A percentile compares a stretch with the other conserved stretches of the same genome.
Evolutionary conservation across 2,797 vertebrate species (phyloP).

Genomic region (Anguilla anguilla): DNA sequence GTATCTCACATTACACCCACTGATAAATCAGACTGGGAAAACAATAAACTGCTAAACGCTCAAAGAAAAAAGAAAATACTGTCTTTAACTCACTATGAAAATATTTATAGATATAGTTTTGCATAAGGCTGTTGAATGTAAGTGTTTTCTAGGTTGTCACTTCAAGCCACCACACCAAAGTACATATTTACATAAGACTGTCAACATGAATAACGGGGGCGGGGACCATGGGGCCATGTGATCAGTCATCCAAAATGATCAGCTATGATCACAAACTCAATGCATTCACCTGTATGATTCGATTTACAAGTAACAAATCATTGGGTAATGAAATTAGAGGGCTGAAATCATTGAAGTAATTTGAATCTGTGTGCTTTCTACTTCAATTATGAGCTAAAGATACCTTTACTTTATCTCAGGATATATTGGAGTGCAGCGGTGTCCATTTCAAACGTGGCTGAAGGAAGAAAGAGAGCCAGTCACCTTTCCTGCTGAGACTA

Average conservation of each 20-base stretch:
- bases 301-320: not conserved
- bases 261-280: not conserved
- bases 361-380: not conserved
- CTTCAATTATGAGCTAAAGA: not conserved
- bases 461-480: not conserved
- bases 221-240: not conserved
- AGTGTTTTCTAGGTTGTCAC: constrained; percentile 11
- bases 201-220: constrained; percentile 1
- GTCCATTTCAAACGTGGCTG: not conserved
- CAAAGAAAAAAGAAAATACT: not conserved
- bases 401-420: constrained; percentile 25
- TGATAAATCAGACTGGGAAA: not conserved
- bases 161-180: constrained; percentile 35
- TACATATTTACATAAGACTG: constrained; percentile 28
- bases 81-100: not conserved
- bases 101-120: not conserved
- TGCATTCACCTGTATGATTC: not conserved
- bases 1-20: not conserved
- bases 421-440: not conserved
- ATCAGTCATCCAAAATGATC: not conserved
- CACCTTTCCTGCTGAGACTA: constrained; percentile 15
- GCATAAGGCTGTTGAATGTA: not conserved
- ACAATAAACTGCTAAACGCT: not conserved
- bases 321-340: not conserved
- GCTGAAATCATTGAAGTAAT: not conserved